Evolutionary conservation across 2,113 vertebrate species (phyloP), one percentile per base, ranked within the genome.

Genomic region (Rhizomys pruinosus): DNA sequence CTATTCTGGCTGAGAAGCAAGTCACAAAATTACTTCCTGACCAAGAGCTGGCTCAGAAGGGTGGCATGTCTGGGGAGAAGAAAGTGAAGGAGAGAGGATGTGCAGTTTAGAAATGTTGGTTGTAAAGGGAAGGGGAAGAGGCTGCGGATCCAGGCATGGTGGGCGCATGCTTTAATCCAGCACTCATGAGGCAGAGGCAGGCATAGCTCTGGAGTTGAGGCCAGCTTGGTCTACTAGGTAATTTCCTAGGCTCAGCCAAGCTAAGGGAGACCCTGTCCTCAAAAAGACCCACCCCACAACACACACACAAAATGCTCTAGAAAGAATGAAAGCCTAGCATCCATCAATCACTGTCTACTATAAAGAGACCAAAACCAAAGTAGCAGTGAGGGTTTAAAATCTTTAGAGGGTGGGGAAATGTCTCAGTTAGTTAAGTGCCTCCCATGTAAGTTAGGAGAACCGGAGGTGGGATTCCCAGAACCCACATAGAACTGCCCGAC

Each of bases 1-100:
- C 42, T 34, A 7, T 0, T 11, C 44, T 37, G 39, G 29, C 72
- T 39, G 2, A 39, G 7, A 12, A 9, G 32, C 34, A 59, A 77
- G n/a, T 10, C 27, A 22, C 12, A 29, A 13, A 29, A n/a, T n/a
- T n/a, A n/a, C 1, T 4, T 32, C 10, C 15, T 3, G 3, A 47
- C 6, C 39, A 19, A 23, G 37, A 19, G 1, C 42, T 79, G 13
- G 32, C 64, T 76, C 64, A 72, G 52, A 39, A 52, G 72, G 66
- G 29, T 4, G 25, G 0, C 3, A 5, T 77, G 19, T 66, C 19
- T 25, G n/a, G 3, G 9, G 47, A 93, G 39, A 63, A 52, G 7
- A 68, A 61, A 15, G 2, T 37, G n/a, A 80, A 61, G 27, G 55
- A 32, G 17, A 16, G 74, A 44, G n/a, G n/a, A n/a, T n/a, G n/a